Evolutionary conservation across 1,140 invertebrate genomes (phyloP), one percentile per base, ranked within the genome.

Genomic region (Drosophila santomea): DNA sequence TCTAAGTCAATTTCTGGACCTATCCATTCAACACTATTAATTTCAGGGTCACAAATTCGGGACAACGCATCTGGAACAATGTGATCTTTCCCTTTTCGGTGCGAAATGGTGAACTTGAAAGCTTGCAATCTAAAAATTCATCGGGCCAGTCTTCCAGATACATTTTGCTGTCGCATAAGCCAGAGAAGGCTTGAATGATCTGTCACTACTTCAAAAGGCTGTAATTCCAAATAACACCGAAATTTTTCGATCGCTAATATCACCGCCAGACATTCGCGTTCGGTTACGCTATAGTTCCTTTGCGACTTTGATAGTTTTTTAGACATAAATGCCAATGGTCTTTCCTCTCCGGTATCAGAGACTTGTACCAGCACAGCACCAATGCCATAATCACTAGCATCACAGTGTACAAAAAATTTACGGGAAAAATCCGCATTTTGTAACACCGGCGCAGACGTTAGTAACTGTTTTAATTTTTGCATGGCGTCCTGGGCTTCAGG

Each of bases 361-460:
- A 39, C 14, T 39, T n/a, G 14, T 6, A 39, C 14, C 38, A 39
- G 38, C 38, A 39, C 38, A 23, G 23, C 23, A 25, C 23, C 23
- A 25, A 25, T 25, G 2, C 23, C 23, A 25, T 25, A 25, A 25
- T 3, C 23, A 25, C 23, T 3, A 25, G 23, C 23, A 25, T 25
- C 23, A 25, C 2, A 25, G 3, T 25, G 23, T 25, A 25, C 23
- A 25, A 25, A 25, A 25, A 63, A 71, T 32, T 48, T 38, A 38
- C 23, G 3, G 4, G 23, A 25, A 25, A 25, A 25, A 4, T 25
- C 23, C 23, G 23, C 23, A 25, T 59, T 66, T 41, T 43, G 51
- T 39, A 73, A 17, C 0, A 73, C 62, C 3, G 69, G 55, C 1
- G 62, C 54, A 10, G 69, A 57, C 11, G 54, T 58, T 6, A 73